Evolutionary conservation across 2,888 invertebrate genomes (phyloP), one percentile per base, ranked within the genome.

Genomic region (Pollenia angustigena): DNA sequence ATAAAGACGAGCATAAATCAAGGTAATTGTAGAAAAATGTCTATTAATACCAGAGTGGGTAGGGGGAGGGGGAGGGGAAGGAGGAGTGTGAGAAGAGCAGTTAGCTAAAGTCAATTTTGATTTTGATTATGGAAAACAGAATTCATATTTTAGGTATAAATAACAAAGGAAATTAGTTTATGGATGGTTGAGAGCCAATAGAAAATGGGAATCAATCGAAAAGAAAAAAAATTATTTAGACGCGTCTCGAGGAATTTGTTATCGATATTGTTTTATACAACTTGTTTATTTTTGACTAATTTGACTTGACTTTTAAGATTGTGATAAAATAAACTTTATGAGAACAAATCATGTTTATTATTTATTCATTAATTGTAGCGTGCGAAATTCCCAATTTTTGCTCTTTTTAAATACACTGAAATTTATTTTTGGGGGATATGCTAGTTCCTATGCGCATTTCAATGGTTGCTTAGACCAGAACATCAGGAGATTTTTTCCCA

Each of bases 1-100:
- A 54, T 64, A 80, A 85, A 75, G 81, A 85, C 81, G 81, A 78
- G 69, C 58, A 58, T 60, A 81, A 81, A 85, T 87, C 79, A 79
- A 68, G 71, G 76, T 76, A 78, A 78, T 83, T 71, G 44, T 68
- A 7, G 16, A 44, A 46, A 56, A 64, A 54, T 48, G 14, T 50
- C 2, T 7, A 46, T 44, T 23, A 12, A 7, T 10, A 58, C 16
- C 68, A 18, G 8, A 32, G 40, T 4, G 32, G n/a, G n/a, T n/a
- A n/a, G n/a, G 32, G 0, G 1, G 16, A 9, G 14, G 3, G 10
- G 12, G 11, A 6, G 32, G 32, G 1, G 1, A 48, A 9, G 18
- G 7, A 14, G 16, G 7, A n/a, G 11, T 23, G 11, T n/a, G 46
- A 1, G 32, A 32, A 32, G 32, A 32, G 0, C 32, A 32, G 32